These are phyloP conservation scores for Danionella cerebrum DNA, from an alignment of 2,113 vertebrate species.

Conservation along the genomic window DNA sequence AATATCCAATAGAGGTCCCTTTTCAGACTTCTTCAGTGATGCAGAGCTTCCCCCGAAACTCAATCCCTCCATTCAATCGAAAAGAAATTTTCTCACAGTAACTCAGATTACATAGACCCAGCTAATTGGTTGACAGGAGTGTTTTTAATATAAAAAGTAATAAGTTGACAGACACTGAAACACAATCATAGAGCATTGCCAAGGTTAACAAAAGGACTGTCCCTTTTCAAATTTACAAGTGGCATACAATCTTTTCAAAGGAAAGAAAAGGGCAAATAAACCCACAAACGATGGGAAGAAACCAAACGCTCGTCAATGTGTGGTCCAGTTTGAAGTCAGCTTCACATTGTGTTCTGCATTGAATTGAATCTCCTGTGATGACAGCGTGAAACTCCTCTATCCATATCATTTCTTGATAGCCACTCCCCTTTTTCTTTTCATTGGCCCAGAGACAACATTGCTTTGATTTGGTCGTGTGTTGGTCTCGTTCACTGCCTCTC, in stretches of 20 bases:
- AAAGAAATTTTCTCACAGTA: too few species aligned
- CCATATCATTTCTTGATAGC: slow-evolving; percentile 51
- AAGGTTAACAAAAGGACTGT: slow-evolving; percentile 50
- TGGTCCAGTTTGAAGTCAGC: slow-evolving; percentile 69
- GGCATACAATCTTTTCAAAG: slow-evolving; percentile 67
- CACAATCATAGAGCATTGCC: slow-evolving; percentile 67
- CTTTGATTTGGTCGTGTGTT: slow-evolving; percentile 60
- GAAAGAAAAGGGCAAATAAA: slow-evolving; percentile 41
- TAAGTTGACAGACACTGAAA: slow-evolving; percentile 72
- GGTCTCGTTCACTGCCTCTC: slow-evolving; percentile 39
- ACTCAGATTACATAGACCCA: slow-evolving; percentile 78
- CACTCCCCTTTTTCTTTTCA: slow-evolving; percentile 52
- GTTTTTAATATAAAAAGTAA: slow-evolving; percentile 76
- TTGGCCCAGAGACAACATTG: slow-evolving; percentile 62
- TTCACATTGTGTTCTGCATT: slow-evolving; percentile 67
- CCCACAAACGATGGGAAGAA: slow-evolving; percentile 27
- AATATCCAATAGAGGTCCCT: too few species aligned
- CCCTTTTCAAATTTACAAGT: slow-evolving; percentile 62
- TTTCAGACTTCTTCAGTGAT: too few species aligned
- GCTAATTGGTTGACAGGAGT: slow-evolving; percentile 84
- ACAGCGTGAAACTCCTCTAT: slow-evolving; percentile 42
- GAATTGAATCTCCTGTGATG: slow-evolving; percentile 40
- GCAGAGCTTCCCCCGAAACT: too few species aligned
- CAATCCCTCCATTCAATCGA: too few species aligned
- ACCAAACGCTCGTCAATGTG: slow-evolving; percentile 56